Base-by-base conservation (phyloP, 1,140 invertebrate species). In the Drosophila sp. region DNA sequence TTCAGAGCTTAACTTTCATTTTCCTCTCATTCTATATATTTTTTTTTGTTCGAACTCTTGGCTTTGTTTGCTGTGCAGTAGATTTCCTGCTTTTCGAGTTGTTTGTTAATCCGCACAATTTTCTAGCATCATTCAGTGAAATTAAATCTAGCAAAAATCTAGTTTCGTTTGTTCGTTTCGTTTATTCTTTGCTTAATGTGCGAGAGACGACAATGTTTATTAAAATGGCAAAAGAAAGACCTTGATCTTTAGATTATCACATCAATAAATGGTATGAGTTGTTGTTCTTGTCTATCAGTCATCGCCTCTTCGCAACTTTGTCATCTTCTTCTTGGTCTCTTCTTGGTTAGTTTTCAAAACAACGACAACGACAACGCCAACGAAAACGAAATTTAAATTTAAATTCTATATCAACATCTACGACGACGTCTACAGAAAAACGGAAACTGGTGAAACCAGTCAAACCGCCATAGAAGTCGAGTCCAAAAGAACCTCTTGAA, bases 241-340 rank as follows among this genome's bases (percentile, higher is more conserved):
- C 82, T 86, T 86, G 82, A 86, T 86, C 82, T 86, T 86, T 86
- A 86, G 82, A 86, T 86, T 86, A 86, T 86, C 82, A 86, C 82
- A 82, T 86, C 83, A 86, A 86, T 87, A 86, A 86, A 87, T 86
- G 82, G 67, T 82, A 72, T 71, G 76, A 72, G 63, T 67, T 40
- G 64, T 48, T 66, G 38, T 69, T 72, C 2, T 64, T 72, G 71
- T 75, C 59, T 59, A 46, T 48, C 51, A 54, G 63, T 13, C 48
- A 51, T 51, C 41, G 16, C 27, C 57, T 13, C 45, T 38, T 21
- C 34, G 51, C 51, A 57, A 65, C 71, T 69, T 48, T 61, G 54
- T 61, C 74, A 56, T 58, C 79, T 58, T 46, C 25, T 36, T 36
- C 29, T 80, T 65, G 48, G 46, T 50, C 53, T 61, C 57, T 50